Conservation (phyloP, 2,113 vertebrate genomes). For the Chaetops frenatus region DNA sequence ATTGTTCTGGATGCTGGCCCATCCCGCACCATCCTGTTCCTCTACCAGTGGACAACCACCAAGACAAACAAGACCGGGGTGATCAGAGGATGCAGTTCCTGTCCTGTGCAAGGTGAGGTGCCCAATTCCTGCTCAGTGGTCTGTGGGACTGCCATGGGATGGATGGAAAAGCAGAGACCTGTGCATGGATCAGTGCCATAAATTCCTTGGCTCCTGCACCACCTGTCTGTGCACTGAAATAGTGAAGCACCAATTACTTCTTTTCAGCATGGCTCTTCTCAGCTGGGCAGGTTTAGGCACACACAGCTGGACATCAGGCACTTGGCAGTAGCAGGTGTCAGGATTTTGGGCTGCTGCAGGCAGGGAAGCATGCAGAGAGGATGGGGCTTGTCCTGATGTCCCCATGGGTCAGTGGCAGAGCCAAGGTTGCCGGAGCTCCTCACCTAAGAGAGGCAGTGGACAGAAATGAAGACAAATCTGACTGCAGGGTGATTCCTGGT, state of each 20-base stretch:
- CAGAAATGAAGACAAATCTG: background rate
- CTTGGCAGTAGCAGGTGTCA: background rate
- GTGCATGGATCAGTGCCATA: background rate
- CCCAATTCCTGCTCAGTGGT: fast-evolving
- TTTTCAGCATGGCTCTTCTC: background rate
- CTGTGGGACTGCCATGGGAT: background rate
- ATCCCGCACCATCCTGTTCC: background rate
- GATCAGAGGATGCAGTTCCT: conserved; percentile 37
- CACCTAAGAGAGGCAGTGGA: background rate
- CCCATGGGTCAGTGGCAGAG: background rate
- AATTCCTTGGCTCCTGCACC: background rate
- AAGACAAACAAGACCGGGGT: background rate
- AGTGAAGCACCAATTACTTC: background rate
- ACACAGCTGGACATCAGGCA: background rate
- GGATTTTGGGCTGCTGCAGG: background rate
- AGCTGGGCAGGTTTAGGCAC: background rate
- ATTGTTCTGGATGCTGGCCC: conserved; percentile 39
- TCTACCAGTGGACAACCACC: conserved; percentile 43
- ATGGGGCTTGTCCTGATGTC: background rate
- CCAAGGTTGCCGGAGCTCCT: background rate
- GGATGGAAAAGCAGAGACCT: background rate
- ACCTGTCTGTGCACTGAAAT: background rate
- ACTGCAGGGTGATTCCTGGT: background rate
- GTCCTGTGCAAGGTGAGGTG: conserved; percentile 27
- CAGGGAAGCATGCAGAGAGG: background rate